Percentiles rank a stretch among this genome's conserved stretches.
These are phyloP conservation scores for Bombus confusus DNA, from an alignment of 1,140 invertebrate genomes.

Conservation along the genomic window DNA sequence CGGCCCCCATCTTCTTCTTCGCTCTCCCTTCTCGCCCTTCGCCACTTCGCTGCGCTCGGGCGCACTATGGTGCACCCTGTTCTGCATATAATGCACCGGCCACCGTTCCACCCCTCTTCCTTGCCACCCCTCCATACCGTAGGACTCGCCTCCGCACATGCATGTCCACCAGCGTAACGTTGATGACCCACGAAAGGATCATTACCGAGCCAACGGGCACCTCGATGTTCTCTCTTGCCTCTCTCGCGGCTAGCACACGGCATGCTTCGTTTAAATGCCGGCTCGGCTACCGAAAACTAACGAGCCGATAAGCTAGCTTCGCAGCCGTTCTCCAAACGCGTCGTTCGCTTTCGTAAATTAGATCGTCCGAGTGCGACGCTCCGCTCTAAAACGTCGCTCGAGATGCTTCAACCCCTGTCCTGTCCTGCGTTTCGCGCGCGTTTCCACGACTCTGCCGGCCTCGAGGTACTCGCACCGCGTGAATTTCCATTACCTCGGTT, in stretches of 20 bases:
- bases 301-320: conserved; percentile 45
- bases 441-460: too few relatives aligned
- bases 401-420: too few relatives aligned
- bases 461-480: too few relatives aligned
- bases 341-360: conserved; percentile 26
- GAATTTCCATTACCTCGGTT: background rate
- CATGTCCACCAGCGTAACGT: conserved; percentile 60
- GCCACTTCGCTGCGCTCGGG: conserved; percentile 56
- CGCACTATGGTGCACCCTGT: conserved; percentile 78
- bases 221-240: conserved; percentile 8
- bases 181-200: conserved; percentile 78
- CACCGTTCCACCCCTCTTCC: conserved; percentile 61
- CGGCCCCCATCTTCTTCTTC: conserved; percentile 52
- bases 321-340: background rate
- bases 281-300: conserved; percentile 57
- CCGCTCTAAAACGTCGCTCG: background rate
- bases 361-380: background rate
- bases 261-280: conserved; percentile 43
- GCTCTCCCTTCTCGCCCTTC: conserved; percentile 40
- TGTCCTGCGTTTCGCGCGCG: too few relatives aligned
- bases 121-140: conserved; percentile 6
- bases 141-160: conserved; percentile 46
- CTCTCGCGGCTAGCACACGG: background rate
- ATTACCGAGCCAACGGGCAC: conserved; percentile 67
- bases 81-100: conserved; percentile 82